Evolutionary conservation across 2,888 invertebrate genomes (phyloP), one percentile per base, ranked within the genome.

Genomic region (Halictus ligatus): DNA sequence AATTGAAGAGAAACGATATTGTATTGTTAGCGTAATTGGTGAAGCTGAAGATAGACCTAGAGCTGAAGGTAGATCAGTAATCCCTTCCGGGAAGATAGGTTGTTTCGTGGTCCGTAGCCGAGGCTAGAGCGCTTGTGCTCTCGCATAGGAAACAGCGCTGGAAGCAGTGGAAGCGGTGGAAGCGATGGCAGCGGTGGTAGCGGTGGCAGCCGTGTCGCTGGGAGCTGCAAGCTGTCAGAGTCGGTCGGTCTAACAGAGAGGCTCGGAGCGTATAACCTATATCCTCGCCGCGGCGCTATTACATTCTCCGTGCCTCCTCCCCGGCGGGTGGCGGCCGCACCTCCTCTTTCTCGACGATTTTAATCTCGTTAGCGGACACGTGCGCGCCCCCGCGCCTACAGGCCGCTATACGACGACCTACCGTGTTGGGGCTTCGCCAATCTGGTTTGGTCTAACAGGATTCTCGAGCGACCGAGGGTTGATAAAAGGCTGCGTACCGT

Each of bases 361-460:
- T 96, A 96, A 96, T 97, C 96, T 96, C 96, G 96, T 96, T 96
- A 96, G 96, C 96, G 96, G 96, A 96, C 96, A 96, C 96, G 96
- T 96, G 96, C 96, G 96, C 95, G 95, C 93, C 96, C 93, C 95
- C 88, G 90, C 91, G 88, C 89, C 83, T 72, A 88, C 80, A 85
- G 83, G 81, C 89, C 87, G 85, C 89, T 88, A 84, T 75, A 86
- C 89, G 83, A 81, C 84, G 83, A 87, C 87, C 78, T 89, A 83
- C 81, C 80, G 89, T 89, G 88, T 77, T 87, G 89, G 89, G 91
- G 91, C 91, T 97, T 97, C 97, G 96, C 96, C 96, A 97, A 97
- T 97, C 97, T 97, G 96, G 97, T 97, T 97, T 97, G 96, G 96
- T 96, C 96, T 97, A 97, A 97, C 96, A 96, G 96, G 97, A 97